Percentiles rank a stretch among this genome's conserved stretches.
phyloP scores from a whole-genome alignment of 2,888 invertebrate species.

The Nephrotoma appendiculata region DNA sequence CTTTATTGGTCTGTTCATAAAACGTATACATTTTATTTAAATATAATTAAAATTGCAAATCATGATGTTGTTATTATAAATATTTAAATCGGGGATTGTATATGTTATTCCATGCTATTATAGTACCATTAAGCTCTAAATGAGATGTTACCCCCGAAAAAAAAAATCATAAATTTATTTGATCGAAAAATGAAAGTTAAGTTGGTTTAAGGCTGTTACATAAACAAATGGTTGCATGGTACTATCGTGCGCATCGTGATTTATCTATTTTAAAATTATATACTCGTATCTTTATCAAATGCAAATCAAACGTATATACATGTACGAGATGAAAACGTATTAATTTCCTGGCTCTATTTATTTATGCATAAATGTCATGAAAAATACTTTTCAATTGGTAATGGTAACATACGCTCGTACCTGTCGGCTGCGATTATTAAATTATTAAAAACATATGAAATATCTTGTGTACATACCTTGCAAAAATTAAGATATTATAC shows the following conservation, averaged over 20 bases:
- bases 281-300: background rate
- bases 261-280: background rate
- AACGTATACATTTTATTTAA: background rate
- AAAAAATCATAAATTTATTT: background rate
- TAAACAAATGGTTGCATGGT: background rate
- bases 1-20: background rate
- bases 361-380: background rate
- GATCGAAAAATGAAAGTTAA: background rate
- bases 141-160: background rate
- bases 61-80: background rate
- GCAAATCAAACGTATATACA: background rate
- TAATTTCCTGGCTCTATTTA: background rate
- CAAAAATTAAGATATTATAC: background rate
- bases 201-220: background rate
- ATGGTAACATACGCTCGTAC: background rate
- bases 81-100: background rate
- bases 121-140: background rate
- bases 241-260: background rate
- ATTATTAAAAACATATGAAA: background rate
- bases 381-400: background rate
- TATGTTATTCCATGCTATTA: background rate
- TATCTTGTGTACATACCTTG: background rate
- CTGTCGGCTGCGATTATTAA: background rate
- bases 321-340: background rate
- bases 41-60: background rate